These are phyloP conservation scores for Antennarius striatus DNA, from an alignment of 2,113 vertebrate species.

Conservation along the genomic window DNA sequence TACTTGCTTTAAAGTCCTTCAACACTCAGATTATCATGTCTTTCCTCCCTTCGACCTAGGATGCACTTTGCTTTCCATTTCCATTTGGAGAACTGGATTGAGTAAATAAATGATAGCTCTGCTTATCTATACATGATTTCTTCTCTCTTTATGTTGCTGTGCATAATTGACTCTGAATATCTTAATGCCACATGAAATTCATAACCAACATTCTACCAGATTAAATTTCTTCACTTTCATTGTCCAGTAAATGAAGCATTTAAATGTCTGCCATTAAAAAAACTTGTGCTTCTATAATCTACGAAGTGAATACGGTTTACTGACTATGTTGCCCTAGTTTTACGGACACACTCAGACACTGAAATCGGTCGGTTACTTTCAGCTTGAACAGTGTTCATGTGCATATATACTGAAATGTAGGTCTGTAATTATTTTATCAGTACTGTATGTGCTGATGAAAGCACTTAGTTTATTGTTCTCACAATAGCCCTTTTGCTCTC, in stretches of 20 bases:
- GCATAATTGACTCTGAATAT: background rate
- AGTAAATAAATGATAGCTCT: constrained; percentile 35
- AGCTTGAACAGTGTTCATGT: background rate
- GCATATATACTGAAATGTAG: background rate
- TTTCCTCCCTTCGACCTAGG: constrained; percentile 10
- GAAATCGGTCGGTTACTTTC: background rate
- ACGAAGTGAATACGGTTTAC: background rate
- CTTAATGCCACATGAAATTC: constrained; percentile 12
- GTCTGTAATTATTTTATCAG: background rate
- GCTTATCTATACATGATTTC: constrained; percentile 54
- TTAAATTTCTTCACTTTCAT: constrained; percentile 31
- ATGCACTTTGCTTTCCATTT: constrained; percentile 32
- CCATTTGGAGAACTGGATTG: constrained; percentile 23
- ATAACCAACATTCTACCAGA: constrained; percentile 7
- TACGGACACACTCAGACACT: background rate
- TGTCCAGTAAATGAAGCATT: constrained; percentile 23
- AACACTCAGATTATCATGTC: background rate
- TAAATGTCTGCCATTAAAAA: constrained; percentile 13
- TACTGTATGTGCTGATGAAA: too few relatives aligned
- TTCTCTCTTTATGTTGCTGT: constrained; percentile 23
- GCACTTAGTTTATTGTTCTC: too few relatives aligned
- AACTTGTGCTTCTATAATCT: background rate
- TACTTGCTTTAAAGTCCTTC: constrained; percentile 20
- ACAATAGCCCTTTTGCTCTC: background rate
- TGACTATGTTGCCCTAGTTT: background rate